A percentile compares a stretch with the other conserved stretches of the same genome.
Evolutionary conservation across 2,888 invertebrate genomes (phyloP).

Genomic region (Drosophila rellima): DNA sequence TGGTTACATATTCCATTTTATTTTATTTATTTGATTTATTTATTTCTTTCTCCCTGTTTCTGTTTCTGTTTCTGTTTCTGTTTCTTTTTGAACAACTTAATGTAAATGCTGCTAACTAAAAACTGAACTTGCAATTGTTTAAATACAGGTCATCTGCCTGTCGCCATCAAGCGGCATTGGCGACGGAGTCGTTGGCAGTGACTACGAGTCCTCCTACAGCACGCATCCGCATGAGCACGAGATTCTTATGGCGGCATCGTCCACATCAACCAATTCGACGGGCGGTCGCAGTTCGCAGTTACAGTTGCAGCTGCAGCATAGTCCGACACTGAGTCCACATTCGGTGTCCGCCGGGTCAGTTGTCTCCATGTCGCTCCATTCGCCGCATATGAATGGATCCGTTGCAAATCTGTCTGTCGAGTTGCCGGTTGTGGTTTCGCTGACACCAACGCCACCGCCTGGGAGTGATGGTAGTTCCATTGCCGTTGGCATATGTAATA

Average conservation of each 20-base stretch:
- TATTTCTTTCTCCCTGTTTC: too few relatives aligned
- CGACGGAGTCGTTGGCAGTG: conserved; percentile 83
- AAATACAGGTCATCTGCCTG: conserved; percentile 43
- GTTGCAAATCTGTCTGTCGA: conserved; percentile 86
- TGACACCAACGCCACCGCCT: conserved; percentile 87
- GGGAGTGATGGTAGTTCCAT: conserved; percentile 23
- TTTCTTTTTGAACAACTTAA: too few relatives aligned
- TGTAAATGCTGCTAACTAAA: neutral
- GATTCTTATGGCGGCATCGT: too few relatives aligned
- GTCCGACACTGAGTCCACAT: conserved; percentile 89
- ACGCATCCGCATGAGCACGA: too few relatives aligned
- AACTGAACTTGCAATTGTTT: neutral
- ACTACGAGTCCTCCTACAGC: conserved; percentile 90
- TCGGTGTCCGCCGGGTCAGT: conserved; percentile 87
- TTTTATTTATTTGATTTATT: too few relatives aligned
- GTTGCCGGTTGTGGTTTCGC: conserved; percentile 86
- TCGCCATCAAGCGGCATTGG: conserved; percentile 54
- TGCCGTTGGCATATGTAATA: conserved; percentile 21
- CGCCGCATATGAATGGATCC: conserved; percentile 85
- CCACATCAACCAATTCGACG: conserved; percentile 65
- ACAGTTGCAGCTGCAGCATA: conserved; percentile 86
- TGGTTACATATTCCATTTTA: too few relatives aligned
- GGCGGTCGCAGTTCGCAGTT: conserved; percentile 82
- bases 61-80: too few relatives aligned
- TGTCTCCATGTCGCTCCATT: conserved; percentile 85